Evolutionary conservation across 2,113 vertebrate species (phyloP).

Genomic region (Psilopogon haemacephalus): DNA sequence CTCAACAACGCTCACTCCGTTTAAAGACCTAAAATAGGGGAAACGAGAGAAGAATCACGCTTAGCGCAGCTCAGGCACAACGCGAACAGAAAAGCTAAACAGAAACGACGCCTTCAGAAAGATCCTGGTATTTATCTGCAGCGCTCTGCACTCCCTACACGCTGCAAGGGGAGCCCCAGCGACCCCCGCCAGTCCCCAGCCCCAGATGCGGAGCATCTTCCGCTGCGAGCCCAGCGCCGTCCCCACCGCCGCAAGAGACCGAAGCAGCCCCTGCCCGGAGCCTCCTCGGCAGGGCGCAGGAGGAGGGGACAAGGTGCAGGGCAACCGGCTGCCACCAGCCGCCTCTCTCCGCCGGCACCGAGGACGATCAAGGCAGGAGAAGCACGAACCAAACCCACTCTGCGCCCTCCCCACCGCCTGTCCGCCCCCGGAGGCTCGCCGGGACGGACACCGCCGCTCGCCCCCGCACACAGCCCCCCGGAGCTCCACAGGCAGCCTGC

Average conservation of each 20-base stretch:
- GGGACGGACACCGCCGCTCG: not conserved
- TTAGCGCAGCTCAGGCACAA: accelerated
- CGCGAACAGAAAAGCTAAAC: accelerated
- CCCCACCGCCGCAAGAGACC: not conserved
- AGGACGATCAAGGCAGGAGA: too few relatives aligned
- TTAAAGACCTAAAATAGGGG: not conserved
- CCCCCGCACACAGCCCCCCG: not conserved
- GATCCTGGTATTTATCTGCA: accelerated
- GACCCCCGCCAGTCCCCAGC: not conserved
- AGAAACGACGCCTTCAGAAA: accelerated
- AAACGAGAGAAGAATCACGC: not conserved
- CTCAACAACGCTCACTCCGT: not conserved
- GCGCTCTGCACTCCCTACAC: accelerated
- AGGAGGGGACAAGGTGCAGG: not conserved
- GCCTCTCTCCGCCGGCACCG: not conserved
- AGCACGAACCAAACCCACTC: not conserved
- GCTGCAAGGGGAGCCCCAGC: accelerated
- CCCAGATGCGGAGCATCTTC: accelerated
- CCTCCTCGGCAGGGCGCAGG: too few relatives aligned
- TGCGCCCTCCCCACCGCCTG: not conserved
- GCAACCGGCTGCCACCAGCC: not conserved
- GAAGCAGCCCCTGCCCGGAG: accelerated
- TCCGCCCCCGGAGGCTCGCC: accelerated
- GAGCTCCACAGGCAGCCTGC: not conserved
- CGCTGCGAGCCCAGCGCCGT: too few relatives aligned